Base-by-base conservation (phyloP, 2,797 vertebrate species). In the Hirundo rustica region DNA sequence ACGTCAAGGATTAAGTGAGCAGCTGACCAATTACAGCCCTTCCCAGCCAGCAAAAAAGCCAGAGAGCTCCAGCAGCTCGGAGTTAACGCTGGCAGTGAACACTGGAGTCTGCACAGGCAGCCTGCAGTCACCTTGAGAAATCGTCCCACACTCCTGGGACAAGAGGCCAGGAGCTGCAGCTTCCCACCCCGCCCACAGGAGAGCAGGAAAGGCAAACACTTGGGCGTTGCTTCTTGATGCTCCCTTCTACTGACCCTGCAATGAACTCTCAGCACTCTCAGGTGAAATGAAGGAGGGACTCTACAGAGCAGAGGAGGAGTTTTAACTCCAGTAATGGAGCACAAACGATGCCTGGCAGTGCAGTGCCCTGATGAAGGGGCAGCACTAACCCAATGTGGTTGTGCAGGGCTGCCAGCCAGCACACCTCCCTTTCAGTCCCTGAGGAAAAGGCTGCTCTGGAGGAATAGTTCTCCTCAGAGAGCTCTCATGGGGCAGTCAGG, bases 1-100 rank as follows among this genome's bases (percentile, higher is more conserved):
- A 54, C 64, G 92, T 95, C 95, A 64, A 5, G 64, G 85, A 93
- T 82, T 96, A 96, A 95, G 77, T 27, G 80, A 91, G 76, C 92
- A 92, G 88, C 91, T 93, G 93, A 96, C 92, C 92, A 94, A 92
- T 88, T 95, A 94, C 70, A 90, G 88, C 71, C 58, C 47, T 93
- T 87, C 77, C 13, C 83, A 85, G 79, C 34, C 30, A 81, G 79
- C 66, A 51, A 67, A 85, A 84, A 32, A 70, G 64, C 16, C 66
- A 57, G 66, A 89, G 78, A 54, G 79, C 89, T 95, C 23, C 74
- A 61, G 57, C 48, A 86, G 76, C 83, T 82, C 45, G 0, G 8
- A 61, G 67, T 85, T 95, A 86, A 38, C 0, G 2, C 57, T 32
- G 23, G 42, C 85, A 86, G 64, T 60, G 64, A 92, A 76, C 34